These are phyloP conservation scores for Microctonus hyperodae DNA, from an alignment of 2,888 invertebrate genomes.

Conservation along the genomic window DNA sequence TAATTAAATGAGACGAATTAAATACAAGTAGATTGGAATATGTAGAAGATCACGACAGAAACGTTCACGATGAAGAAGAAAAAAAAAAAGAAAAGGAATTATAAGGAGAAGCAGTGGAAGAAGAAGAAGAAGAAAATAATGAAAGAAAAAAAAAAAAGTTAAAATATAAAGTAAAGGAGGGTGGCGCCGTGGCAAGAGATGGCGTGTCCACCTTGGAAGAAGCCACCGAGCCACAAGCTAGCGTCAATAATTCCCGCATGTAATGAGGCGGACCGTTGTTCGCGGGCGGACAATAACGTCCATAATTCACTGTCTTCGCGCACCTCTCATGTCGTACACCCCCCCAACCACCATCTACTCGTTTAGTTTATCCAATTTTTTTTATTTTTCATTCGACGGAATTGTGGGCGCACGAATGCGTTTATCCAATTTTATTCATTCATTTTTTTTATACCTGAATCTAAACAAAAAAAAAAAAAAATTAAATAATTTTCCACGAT, in stretches of 20 bases:
- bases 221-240: constrained; percentile 36
- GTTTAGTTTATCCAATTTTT: too few species aligned
- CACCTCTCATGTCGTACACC: constrained; percentile 26
- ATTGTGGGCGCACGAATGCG: too few species aligned
- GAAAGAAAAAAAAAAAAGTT: constrained; percentile 1
- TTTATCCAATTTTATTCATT: too few species aligned
- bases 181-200: constrained; percentile 23
- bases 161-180: constrained; percentile 25
- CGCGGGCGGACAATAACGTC: constrained; percentile 54
- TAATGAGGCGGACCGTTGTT: constrained; percentile 54
- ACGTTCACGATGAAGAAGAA: too few species aligned
- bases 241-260: constrained; percentile 53
- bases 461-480: too few species aligned
- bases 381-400: too few species aligned
- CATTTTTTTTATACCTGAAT: too few species aligned
- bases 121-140: background rate
- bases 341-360: background rate
- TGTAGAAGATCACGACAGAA: too few species aligned
- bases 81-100: background rate
- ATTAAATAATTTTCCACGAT: background rate
- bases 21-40: too few species aligned
- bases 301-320: constrained; percentile 50
- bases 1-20: too few species aligned
- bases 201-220: constrained; percentile 26
- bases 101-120: background rate